Base-by-base conservation (phyloP, 2,888 invertebrate species). In the Melieria crassipennis region DNA sequence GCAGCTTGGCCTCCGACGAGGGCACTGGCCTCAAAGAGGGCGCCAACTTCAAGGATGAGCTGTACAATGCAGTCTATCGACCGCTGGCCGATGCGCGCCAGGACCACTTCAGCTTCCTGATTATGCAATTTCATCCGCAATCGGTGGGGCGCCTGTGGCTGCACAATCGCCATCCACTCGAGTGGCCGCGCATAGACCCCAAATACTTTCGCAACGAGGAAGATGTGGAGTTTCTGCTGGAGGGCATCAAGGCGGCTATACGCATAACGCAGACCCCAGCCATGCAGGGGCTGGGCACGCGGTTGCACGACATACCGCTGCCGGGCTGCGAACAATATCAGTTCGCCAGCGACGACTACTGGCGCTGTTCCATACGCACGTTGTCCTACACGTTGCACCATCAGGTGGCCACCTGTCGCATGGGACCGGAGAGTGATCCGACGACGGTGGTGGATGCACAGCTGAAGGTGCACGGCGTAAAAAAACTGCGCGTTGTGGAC, bases 51-150 rank as follows among this genome's bases (percentile, higher is more conserved):
- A 86, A 87, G 13, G 88, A 90, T 1, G 85, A 88, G 47, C 85
- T 90, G 16, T 91, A 90, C 79, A 80, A 90, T 16, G 84, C 85
- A 63, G 88, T 91, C 48, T 92, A 89, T 81, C 88, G 88, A 62
- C 86, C 88, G 0, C 81, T 92, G 13, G 85, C 84, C 10, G 84
- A 89, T 0, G n/a, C 64, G 0, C 70, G 79, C 86, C 76, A 76
- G 68, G 92, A 88, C 88, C 89, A 88, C 13, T 92, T 89, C 87
- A 89, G 88, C 60, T 85, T 91, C 11, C 89, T 93, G 67, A 90
- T 92, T 0, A 91, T 94, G 87, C 86, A 94, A 47, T 89, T 94
- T 65, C 90, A 93, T 81, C 95, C 95, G 0, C 90, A 91, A 81
- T 94, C 94, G 11, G 87, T 89, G 30, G 95, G 95, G 0, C 88